Evolutionary conservation across 2,797 vertebrate genomes (phyloP).

Genomic region (Geotrypetes seraphini): DNA sequence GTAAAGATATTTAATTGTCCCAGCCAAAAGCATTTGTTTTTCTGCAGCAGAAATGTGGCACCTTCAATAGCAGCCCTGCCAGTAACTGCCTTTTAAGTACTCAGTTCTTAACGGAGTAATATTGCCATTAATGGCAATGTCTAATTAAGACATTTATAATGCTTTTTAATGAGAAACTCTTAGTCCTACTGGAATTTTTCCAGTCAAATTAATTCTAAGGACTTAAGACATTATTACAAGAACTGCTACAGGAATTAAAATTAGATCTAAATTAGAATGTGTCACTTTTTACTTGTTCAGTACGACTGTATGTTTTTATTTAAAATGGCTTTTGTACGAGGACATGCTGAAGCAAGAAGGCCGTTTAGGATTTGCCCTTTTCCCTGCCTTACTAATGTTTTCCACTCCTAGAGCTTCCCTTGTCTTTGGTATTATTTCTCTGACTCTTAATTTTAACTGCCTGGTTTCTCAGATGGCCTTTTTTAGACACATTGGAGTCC

Average conservation of each 20-base stretch:
- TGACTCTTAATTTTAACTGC: too few relatives aligned
- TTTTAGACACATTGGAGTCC: too few relatives aligned
- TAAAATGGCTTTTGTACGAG: too few relatives aligned
- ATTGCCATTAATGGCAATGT: constrained; percentile 50
- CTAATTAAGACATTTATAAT: constrained; percentile 66
- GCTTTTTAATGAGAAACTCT: constrained; percentile 64
- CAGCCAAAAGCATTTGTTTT: constrained; percentile 35
- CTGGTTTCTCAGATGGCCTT: too few relatives aligned
- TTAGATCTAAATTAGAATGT: constrained; percentile 45
- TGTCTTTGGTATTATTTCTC: too few relatives aligned
- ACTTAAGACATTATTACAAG: constrained; percentile 51
- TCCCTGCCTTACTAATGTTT: too few relatives aligned
- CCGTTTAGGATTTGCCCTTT: too few relatives aligned
- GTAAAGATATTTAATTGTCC: constrained; percentile 38
- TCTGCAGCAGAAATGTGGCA: constrained; percentile 28
- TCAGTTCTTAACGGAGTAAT: constrained; percentile 45
- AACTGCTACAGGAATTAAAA: constrained; percentile 56
- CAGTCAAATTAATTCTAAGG: constrained; percentile 57
- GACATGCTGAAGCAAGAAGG: too few relatives aligned
- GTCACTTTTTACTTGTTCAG: too few relatives aligned
- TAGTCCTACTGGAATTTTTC: constrained; percentile 64
- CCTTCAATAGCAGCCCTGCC: too few relatives aligned
- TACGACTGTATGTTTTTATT: too few relatives aligned
- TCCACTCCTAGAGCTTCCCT: too few relatives aligned
- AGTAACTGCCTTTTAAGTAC: constrained; percentile 48